These are phyloP conservation scores for Euwallacea fornicatus DNA, from an alignment of 1,140 invertebrate genomes.

Conservation along the genomic window DNA sequence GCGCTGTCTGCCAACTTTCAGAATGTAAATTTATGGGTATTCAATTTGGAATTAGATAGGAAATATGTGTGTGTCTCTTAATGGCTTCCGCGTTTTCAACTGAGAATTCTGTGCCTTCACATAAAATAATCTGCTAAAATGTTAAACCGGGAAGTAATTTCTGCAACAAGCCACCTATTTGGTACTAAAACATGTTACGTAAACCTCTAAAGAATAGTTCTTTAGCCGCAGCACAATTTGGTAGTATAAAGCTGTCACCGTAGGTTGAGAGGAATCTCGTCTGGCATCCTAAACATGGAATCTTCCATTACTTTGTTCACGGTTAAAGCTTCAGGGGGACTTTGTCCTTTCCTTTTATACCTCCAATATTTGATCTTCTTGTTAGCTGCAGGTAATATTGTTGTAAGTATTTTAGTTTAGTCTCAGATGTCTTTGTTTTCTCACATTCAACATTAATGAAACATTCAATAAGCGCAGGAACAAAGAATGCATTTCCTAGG, in stretches of 20 bases:
- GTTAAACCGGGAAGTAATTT: too few relatives aligned
- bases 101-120: too few relatives aligned
- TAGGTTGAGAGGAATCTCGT: not conserved
- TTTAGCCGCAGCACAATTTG: conserved; percentile 1
- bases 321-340: not conserved
- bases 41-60: too few relatives aligned
- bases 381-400: not conserved
- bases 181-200: too few relatives aligned
- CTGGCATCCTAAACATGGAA: conserved; percentile 6
- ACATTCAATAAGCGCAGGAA: not conserved
- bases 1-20: not conserved
- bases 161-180: too few relatives aligned
- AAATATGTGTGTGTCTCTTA: too few relatives aligned
- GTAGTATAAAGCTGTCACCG: conserved; percentile 7
- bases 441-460: not conserved
- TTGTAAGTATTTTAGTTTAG: not conserved
- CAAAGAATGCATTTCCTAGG: not conserved
- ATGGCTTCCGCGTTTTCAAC: too few relatives aligned
- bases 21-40: not conserved
- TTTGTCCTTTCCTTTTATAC: not conserved
- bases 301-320: conserved; percentile 1
- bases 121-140: too few relatives aligned
- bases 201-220: too few relatives aligned
- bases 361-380: not conserved
- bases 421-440: not conserved